These are phyloP conservation scores for Brenthis hecate DNA, from an alignment of 2,888 invertebrate genomes.

Conservation along the genomic window DNA sequence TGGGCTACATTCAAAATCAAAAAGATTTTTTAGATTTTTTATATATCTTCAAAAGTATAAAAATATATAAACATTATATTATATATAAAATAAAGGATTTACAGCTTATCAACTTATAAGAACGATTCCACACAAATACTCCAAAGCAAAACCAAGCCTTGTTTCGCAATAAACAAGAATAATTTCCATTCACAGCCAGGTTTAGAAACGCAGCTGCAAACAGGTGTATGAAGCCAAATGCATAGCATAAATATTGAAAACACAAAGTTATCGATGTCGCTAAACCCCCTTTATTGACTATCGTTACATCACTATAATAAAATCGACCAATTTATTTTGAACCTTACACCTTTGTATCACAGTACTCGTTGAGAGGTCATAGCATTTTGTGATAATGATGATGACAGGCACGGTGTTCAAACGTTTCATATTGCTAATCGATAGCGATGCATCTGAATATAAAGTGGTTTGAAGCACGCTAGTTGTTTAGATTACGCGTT, in stretches of 20 bases:
- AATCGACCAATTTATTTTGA: constrained; percentile 39
- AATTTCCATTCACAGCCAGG: constrained; percentile 37
- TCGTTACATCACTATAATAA: constrained; percentile 56
- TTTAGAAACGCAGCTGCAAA: constrained; percentile 50
- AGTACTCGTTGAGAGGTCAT: constrained; percentile 40
- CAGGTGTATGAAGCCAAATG: constrained; percentile 68
- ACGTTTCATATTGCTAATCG: constrained; percentile 67
- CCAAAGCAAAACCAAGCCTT: constrained; percentile 35
- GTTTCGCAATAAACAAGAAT: constrained; percentile 37
- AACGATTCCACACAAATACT: background rate
- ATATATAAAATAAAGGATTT: too few species aligned
- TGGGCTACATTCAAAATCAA: too few species aligned
- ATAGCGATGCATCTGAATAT: constrained; percentile 60
- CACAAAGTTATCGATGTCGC: constrained; percentile 77
- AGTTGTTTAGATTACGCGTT: background rate
- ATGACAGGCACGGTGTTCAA: constrained; percentile 58
- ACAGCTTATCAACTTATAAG: too few species aligned
- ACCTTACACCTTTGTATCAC: constrained; percentile 43
- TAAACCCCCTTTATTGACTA: constrained; percentile 77
- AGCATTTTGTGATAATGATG: constrained; percentile 66
- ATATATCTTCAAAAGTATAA: too few species aligned
- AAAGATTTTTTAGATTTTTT: too few species aligned
- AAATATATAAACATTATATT: too few species aligned
- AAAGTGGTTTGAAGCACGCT: constrained; percentile 55
- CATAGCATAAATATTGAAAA: constrained; percentile 73